Percentiles rank a stretch among this genome's conserved stretches.
phyloP scores from a whole-genome alignment of 2,113 vertebrate genomes.

The Athene cunicularia region DNA sequence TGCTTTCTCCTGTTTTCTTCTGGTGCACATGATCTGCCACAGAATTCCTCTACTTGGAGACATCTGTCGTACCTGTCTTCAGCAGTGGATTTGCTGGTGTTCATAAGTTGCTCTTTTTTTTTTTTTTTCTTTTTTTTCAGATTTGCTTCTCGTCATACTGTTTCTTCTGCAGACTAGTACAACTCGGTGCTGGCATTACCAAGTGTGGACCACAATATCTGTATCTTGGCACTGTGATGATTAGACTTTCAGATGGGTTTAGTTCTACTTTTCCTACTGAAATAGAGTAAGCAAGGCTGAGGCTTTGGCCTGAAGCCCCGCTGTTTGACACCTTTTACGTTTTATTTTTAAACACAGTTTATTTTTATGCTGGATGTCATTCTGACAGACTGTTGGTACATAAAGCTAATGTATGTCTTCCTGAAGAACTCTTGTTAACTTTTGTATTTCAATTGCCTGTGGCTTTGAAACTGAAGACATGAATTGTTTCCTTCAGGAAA shows the following conservation, averaged over 20 bases:
- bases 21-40: accelerated
- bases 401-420: neutral
- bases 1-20: neutral
- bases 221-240: neutral
- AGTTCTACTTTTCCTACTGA: neutral
- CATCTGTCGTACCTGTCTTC: neutral
- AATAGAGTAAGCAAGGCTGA: neutral
- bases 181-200: neutral
- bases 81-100: neutral
- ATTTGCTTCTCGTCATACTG: neutral
- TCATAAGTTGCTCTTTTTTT: neutral
- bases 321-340: neutral
- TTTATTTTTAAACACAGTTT: neutral
- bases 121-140: neutral
- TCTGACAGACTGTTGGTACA: neutral
- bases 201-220: neutral
- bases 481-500: neutral
- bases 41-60: neutral
- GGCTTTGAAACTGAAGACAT: neutral
- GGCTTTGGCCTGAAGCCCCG: neutral
- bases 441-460: neutral
- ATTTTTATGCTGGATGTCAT: neutral
- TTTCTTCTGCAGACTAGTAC: neutral
- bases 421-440: neutral
- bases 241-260: neutral